Percentiles rank a stretch among this genome's conserved stretches.
Conservation (phyloP, 1,140 invertebrate genomes). For the Doryteuthis pealeii region DNA sequence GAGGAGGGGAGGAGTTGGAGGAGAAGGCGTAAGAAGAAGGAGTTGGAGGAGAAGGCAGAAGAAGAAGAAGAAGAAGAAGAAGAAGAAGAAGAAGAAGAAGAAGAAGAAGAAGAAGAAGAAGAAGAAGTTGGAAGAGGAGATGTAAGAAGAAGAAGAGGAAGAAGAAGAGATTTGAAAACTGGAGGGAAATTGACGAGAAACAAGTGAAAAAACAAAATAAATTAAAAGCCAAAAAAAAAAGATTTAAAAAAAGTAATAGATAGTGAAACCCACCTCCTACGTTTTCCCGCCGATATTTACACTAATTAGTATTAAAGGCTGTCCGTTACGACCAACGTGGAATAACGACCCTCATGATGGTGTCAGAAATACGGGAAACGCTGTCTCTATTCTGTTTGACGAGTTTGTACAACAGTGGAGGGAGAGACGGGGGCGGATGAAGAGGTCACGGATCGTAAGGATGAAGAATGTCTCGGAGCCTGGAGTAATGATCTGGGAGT, state of each 20-base stretch:
- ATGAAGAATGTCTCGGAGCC: too few relatives aligned
- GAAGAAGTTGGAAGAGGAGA: slow-evolving; percentile 4
- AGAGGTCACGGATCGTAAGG: neutral
- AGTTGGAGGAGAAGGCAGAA: too few relatives aligned
- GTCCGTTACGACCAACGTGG: neutral
- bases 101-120: neutral
- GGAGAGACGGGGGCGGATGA: slow-evolving; percentile 16
- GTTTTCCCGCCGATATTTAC: neutral
- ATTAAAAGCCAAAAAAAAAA: neutral
- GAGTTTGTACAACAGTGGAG: too few relatives aligned
- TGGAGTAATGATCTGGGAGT: too few relatives aligned
- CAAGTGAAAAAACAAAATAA: slow-evolving; percentile 19
- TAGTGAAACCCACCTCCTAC: too few relatives aligned
- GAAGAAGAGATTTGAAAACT: slow-evolving; percentile 15
- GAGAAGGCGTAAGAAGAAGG: slow-evolving; percentile 13
- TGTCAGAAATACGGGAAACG: slow-evolving; percentile 21
- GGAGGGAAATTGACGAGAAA: slow-evolving; percentile 17
- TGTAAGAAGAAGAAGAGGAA: slow-evolving; percentile 12
- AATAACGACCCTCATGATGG: neutral
- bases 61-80: slow-evolving; percentile 12
- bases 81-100: neutral
- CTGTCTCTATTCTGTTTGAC: slow-evolving; percentile 9
- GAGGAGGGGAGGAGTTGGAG: slow-evolving; percentile 5
- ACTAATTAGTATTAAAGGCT: neutral
- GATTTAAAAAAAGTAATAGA: too few relatives aligned